Evolutionary conservation across 2,888 invertebrate genomes (phyloP).

Genomic region (Serrognathus titanus): DNA sequence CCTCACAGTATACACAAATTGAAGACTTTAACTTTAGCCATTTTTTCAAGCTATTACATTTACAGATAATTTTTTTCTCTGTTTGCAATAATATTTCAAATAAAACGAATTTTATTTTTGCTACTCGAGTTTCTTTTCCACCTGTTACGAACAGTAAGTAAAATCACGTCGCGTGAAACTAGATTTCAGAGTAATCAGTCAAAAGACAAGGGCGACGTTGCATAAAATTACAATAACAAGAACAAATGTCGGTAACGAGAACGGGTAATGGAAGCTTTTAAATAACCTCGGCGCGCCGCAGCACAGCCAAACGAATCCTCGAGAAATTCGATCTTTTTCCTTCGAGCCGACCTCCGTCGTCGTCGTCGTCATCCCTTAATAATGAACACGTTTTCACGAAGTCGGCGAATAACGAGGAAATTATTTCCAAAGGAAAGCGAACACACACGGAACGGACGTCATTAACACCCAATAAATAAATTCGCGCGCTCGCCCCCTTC

Average conservation of each 20-base stretch:
- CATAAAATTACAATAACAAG: slow-evolving; percentile 20
- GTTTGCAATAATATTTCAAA: too few species aligned
- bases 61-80: too few species aligned
- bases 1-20: too few species aligned
- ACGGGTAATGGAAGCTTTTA: neutral
- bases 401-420: neutral
- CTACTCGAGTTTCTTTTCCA: too few species aligned
- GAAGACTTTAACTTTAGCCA: too few species aligned
- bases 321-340: too few species aligned
- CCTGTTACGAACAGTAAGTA: neutral
- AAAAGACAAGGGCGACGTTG: slow-evolving; percentile 16
- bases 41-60: too few species aligned
- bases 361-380: neutral
- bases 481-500: neutral
- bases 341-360: neutral
- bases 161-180: slow-evolving; percentile 19
- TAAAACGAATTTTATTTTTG: too few species aligned
- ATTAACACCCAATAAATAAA: slow-evolving; percentile 15
- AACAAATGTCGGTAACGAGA: slow-evolving; percentile 1
- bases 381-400: neutral
- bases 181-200: slow-evolving; percentile 17
- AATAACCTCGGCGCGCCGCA: neutral
- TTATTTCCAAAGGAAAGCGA: neutral
- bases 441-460: slow-evolving; percentile 13
- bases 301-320: neutral